Evolutionary conservation across 2,113 vertebrate genomes (phyloP).

Genomic region (Prionailurus viverrinus): DNA sequence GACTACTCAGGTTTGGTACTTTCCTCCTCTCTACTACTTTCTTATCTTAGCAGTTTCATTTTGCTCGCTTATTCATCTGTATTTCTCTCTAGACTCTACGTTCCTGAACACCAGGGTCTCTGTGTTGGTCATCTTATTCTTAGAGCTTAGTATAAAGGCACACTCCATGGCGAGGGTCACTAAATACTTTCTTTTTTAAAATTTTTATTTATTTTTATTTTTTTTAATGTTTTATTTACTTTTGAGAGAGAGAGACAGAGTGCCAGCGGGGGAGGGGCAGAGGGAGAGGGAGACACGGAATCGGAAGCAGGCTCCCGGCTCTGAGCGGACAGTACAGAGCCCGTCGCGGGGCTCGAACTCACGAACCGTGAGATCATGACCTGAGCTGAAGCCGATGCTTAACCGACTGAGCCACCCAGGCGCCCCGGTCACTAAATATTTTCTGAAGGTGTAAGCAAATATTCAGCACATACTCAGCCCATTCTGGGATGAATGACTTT

Average conservation of each 20-base stretch:
- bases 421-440: background rate
- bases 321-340: no score
- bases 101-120: background rate
- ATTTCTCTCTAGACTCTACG: background rate
- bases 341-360: no score
- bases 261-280: no score
- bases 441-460: background rate
- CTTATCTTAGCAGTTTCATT: background rate
- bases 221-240: no score
- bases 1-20: background rate
- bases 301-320: no score
- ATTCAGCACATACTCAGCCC: background rate
- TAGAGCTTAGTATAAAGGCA: background rate
- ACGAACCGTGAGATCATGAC: no score
- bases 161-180: background rate
- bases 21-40: background rate
- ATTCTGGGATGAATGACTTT: background rate
- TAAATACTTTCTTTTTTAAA: background rate
- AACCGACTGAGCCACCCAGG: no score
- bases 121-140: background rate
- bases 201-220: no score
- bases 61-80: background rate
- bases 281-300: no score
- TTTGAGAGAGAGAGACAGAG: no score
- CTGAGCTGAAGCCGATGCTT: no score